A percentile compares a stretch with the other conserved stretches of the same genome.
These are phyloP conservation scores for Biston stratarius DNA, from an alignment of 2,888 invertebrate genomes.

Conservation along the genomic window DNA sequence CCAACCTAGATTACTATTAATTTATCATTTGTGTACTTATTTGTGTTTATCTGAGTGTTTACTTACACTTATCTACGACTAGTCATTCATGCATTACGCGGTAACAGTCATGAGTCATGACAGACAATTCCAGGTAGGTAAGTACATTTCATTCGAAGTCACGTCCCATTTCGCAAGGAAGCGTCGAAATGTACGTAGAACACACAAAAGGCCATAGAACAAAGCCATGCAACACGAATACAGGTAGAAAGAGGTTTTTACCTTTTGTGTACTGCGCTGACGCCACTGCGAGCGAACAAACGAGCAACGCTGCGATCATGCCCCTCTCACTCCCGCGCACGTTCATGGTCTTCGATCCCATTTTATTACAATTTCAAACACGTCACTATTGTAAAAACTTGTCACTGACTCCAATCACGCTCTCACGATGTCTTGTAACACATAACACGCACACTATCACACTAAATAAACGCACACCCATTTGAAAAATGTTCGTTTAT, in stretches of 20 bases:
- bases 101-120: constrained; percentile 22
- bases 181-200: constrained; percentile 45
- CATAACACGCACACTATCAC: constrained; percentile 83
- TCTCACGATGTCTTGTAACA: constrained; percentile 76
- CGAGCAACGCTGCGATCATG: constrained; percentile 70
- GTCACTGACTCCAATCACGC: constrained; percentile 72
- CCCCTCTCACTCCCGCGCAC: constrained; percentile 74
- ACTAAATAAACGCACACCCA: constrained; percentile 82
- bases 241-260: constrained; percentile 78
- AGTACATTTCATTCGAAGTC: constrained; percentile 40
- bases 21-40: not conserved
- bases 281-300: constrained; percentile 75
- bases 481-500: constrained; percentile 86
- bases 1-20: not conserved
- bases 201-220: constrained; percentile 75
- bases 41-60: no score
- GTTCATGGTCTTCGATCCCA: constrained; percentile 70
- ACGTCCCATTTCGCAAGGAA: constrained; percentile 35
- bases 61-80: constrained; percentile 16
- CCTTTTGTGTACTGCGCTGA: constrained; percentile 82
- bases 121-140: constrained; percentile 20
- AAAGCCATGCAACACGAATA: constrained; percentile 67
- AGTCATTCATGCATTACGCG: constrained; percentile 36
- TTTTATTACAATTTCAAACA: constrained; percentile 73
- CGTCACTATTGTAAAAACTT: constrained; percentile 79